Base-by-base conservation (phyloP, 2,113 vertebrate genomes). In the Phocoena sinus region DNA sequence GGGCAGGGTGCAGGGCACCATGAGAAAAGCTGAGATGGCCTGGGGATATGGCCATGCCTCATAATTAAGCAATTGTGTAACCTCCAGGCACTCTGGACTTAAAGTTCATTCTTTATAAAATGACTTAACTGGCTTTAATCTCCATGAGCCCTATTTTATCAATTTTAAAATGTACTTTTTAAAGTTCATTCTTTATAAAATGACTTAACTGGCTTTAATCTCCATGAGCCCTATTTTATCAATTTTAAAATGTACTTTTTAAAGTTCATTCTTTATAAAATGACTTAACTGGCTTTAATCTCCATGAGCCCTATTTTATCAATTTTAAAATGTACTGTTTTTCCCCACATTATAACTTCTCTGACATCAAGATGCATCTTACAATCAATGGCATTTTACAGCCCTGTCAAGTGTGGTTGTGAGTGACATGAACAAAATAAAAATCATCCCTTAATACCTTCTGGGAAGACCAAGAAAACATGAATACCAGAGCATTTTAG, bases 21-120 rank as follows among this genome's bases (percentile, higher is more conserved):
- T 56, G 62, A 89, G 58, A 38, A 92, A 81, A 83, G 31, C 82
- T 50, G 86, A 96, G 97, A 96, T 97, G 96, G 96, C 31, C 63
- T 36, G 67, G 53, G 63, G n/a, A 76, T 36, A 28, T 68, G 21
- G 56, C 36, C 67, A 65, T 44, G 63, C 67, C 83, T 94, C 89
- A 89, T 97, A 65, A 94, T 73, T 89, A 97, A 93, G 63, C 77
- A 93, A 62, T 17, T 62, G 1, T n/a, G 25, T 86, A 67, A 95
- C 83, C 94, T 85, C 80, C 73, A 56, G 67, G 20, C 41, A 70
- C 79, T 89, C 33, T 91, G 73, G 50, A 79, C 38, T 38, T 38
- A 38, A 38, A 84, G 80, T 73, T 95, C 60, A 93, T 85, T 92
- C 86, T 95, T 79, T 62, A 21, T 85, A 83, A 95, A 95, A 93